Evolutionary conservation across 2,113 vertebrate genomes (phyloP).

Genomic region (Vulpes lagopus): DNA sequence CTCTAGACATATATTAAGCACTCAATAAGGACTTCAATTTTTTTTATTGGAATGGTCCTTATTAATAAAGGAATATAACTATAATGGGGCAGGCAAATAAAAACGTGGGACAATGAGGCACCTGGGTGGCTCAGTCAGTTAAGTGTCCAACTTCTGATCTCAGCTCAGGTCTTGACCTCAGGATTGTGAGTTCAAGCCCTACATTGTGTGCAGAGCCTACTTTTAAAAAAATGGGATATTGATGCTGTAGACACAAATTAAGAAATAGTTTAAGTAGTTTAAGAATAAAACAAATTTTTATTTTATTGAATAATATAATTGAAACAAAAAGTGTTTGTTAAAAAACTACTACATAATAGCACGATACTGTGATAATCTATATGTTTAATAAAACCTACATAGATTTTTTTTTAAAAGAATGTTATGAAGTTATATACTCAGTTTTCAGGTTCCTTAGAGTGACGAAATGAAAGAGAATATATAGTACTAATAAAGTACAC

Average conservation of each 20-base stretch:
- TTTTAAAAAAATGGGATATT: background rate
- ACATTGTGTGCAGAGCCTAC: background rate
- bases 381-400: background rate
- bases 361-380: background rate
- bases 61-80: background rate
- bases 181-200: background rate
- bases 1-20: background rate
- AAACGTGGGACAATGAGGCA: background rate
- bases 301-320: background rate
- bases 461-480: background rate
- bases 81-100: background rate
- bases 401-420: background rate
- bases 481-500: background rate
- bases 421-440: background rate
- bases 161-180: background rate
- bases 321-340: background rate
- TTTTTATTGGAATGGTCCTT: background rate
- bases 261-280: background rate
- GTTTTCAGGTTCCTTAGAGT: background rate
- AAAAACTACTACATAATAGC: background rate
- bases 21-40: background rate
- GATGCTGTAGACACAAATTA: background rate
- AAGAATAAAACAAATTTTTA: background rate
- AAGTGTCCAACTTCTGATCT: background rate
- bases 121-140: background rate